These are phyloP conservation scores for Apotomis capreana DNA, from an alignment of 2,888 invertebrate genomes.

Conservation along the genomic window DNA sequence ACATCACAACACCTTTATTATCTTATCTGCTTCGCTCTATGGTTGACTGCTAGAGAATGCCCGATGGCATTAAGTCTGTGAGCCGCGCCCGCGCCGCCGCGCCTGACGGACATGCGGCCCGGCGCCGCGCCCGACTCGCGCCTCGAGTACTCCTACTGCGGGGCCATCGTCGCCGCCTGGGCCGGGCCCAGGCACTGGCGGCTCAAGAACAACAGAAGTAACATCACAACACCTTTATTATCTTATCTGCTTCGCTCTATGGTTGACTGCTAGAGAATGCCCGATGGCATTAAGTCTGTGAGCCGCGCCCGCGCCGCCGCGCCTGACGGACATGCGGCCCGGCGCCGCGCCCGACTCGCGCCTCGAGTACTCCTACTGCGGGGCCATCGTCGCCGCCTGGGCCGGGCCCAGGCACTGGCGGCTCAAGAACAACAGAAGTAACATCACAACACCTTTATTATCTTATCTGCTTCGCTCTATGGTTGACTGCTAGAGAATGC, in stretches of 20 bases:
- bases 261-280: no score
- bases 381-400: constrained; percentile 86
- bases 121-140: constrained; percentile 66
- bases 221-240: constrained; percentile 59
- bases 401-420: constrained; percentile 94
- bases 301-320: no score
- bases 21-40: no score
- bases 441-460: no score
- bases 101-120: constrained; percentile 65
- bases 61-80: no score
- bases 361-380: constrained; percentile 88
- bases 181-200: constrained; percentile 94
- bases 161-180: constrained; percentile 86
- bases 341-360: constrained; percentile 71
- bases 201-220: constrained; percentile 80
- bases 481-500: no score
- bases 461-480: no score
- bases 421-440: constrained; percentile 80
- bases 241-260: no score
- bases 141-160: constrained; percentile 88
- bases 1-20: neutral
- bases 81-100: no score
- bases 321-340: constrained; percentile 65
- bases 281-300: no score
- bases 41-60: no score